Base-by-base conservation (phyloP, 2,797 vertebrate species). In the Kryptopterus vitreolus region DNA sequence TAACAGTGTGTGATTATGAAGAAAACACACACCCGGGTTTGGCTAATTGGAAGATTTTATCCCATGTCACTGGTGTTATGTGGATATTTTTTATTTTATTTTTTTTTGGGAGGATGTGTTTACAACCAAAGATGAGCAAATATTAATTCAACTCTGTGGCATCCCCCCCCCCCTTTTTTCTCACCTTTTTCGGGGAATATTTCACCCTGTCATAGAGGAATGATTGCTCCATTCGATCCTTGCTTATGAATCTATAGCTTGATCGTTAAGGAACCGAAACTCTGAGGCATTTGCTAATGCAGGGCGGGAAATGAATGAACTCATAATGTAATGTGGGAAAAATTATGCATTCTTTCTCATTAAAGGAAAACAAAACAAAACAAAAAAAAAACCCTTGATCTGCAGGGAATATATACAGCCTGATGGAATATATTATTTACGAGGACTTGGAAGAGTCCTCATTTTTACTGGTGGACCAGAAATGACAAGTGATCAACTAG, bases 221-320 rank as follows among this genome's bases (percentile, higher is more conserved):
- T 50, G 15, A 75, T 65, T 53, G 80, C 69, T 77, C 71, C 62
- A 82, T 59, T 65, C 74, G 68, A 81, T 80, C 72, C 74, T 79
- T 84, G 80, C 65, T 26, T 74, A 62, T 82, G 58, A 81, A 71
- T 86, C 74, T 63, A 29, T 68, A 43, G 55, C 55, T 79, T 66
- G 22, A 66, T 79, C 55, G 38, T 31, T 75, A 62, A 83, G 77
- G 79, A 83, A 81, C 26, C 4, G 65, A 81, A 80, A 61, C 9
- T 59, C 76, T 3, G 50, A 71, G 75, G 75, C 66, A 82, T 82
- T 82, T 50, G 12, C 46, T 31, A 73, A 71, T 65, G 48, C 69
- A 80, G 77, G 55, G 59, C 55, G 46, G 78, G 58, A 75, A 84
- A 79, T 75, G 77, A 83, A 74, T 16, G 50, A 55, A 72, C 55